Evolutionary conservation across 2,113 vertebrate species (phyloP).

Genomic region (Proterorhinus semilunaris): DNA sequence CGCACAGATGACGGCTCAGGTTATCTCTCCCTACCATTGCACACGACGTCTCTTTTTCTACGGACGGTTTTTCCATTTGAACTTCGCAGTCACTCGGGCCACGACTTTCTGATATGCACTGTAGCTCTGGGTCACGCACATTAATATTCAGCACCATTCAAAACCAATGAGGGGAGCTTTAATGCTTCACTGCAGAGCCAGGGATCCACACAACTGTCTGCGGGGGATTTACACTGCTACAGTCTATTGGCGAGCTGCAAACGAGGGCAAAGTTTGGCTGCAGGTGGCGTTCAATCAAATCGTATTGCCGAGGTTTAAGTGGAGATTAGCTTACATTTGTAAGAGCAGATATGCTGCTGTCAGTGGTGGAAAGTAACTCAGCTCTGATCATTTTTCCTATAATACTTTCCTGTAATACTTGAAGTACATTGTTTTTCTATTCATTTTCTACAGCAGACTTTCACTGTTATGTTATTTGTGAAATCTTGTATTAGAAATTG

Average conservation of each 20-base stretch:
- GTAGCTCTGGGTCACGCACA: conserved; percentile 44
- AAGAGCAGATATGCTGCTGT: background rate
- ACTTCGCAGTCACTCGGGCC: conserved; percentile 23
- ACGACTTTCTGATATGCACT: conserved; percentile 37
- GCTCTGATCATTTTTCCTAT: background rate
- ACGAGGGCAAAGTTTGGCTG: conserved; percentile 14
- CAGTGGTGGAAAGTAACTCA: background rate
- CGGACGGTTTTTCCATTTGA: conserved; percentile 20
- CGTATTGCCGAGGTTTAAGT: conserved; percentile 17
- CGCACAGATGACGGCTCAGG: background rate
- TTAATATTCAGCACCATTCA: conserved; percentile 51
- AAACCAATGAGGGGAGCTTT: conserved; percentile 40
- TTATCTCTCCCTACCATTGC: background rate
- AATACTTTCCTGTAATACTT: background rate
- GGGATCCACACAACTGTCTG: conserved; percentile 20
- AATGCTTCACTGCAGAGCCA: conserved; percentile 21
- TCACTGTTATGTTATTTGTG: no score
- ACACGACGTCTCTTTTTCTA: conserved; percentile 16
- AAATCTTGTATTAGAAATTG: no score
- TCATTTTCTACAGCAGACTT: no score
- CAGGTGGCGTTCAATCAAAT: conserved; percentile 20
- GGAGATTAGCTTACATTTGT: conserved; percentile 20
- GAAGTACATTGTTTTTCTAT: background rate
- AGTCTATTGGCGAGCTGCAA: background rate
- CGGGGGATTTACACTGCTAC: conserved; percentile 22